Evolutionary conservation across 2,797 vertebrate species (phyloP).

Genomic region (Setipinna tenuifilis): DNA sequence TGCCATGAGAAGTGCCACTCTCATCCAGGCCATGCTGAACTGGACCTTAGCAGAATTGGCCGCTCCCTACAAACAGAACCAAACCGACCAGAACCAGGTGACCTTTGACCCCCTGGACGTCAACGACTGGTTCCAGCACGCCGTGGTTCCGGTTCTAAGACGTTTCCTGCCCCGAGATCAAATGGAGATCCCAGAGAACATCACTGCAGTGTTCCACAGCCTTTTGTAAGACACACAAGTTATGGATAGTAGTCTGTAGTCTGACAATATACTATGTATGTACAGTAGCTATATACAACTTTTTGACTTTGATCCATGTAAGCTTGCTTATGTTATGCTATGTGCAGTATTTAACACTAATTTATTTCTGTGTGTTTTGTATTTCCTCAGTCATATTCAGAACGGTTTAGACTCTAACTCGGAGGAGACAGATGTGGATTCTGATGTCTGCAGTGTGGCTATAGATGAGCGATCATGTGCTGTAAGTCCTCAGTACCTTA

Average conservation of each 20-base stretch:
- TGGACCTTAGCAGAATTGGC: slow-evolving; percentile 75
- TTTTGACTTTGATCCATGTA: too few relatives aligned
- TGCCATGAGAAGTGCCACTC: slow-evolving; percentile 63
- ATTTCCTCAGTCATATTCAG: slow-evolving; percentile 65
- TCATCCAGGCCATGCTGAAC: slow-evolving; percentile 74
- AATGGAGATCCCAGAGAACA: slow-evolving; percentile 54
- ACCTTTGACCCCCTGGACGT: slow-evolving; percentile 63
- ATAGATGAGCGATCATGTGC: slow-evolving; percentile 66
- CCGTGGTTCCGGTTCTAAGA: slow-evolving; percentile 68
- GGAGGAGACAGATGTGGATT: slow-evolving; percentile 47
- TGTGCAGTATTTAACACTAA: background rate
- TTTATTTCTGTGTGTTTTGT: slow-evolving; percentile 23
- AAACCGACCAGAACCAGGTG: background rate
- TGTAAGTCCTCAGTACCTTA: slow-evolving; percentile 57
- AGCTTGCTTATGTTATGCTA: background rate
- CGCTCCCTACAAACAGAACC: slow-evolving; percentile 52
- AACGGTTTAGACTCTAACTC: background rate
- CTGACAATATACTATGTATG: too few relatives aligned
- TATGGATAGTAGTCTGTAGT: background rate
- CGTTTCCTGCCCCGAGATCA: slow-evolving; percentile 55
- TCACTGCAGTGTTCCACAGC: slow-evolving; percentile 69
- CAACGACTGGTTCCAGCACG: slow-evolving; percentile 70
- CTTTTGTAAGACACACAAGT: slow-evolving; percentile 66
- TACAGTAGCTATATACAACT: too few relatives aligned
- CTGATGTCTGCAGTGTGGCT: slow-evolving; percentile 65